phyloP scores from a whole-genome alignment of 2,888 invertebrate species.

The Aricia artaxerxes region DNA sequence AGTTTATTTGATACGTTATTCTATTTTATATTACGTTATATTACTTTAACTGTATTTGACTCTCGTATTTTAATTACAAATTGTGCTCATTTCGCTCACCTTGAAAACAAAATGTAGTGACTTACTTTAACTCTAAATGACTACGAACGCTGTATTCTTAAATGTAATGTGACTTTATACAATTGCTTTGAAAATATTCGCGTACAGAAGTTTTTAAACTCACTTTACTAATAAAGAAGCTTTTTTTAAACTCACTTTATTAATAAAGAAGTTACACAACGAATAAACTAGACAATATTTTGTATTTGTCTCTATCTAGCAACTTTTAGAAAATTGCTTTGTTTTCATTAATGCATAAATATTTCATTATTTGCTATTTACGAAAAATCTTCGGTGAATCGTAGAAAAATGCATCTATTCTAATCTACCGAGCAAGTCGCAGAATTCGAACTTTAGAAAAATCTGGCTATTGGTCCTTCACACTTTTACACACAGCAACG shows the following conservation, averaged over 20 bases:
- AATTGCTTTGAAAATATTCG: conserved; percentile 3
- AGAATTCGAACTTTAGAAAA: too few species aligned
- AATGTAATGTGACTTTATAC: conserved; percentile 2
- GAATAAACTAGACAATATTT: neutral
- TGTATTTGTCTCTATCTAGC: too few species aligned
- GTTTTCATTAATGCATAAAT: too few species aligned
- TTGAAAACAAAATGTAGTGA: neutral
- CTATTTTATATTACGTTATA: too few species aligned
- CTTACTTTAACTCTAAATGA: neutral
- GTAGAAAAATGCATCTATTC: too few species aligned
- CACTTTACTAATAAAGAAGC: neutral
- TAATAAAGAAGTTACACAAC: neutral
- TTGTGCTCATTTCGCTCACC: neutral
- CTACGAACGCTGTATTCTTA: neutral
- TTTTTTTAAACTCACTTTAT: neutral
- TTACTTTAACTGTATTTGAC: neutral
- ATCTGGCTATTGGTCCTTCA: too few species aligned
- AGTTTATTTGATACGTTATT: too few species aligned
- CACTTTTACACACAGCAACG: too few species aligned
- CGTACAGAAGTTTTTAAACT: neutral
- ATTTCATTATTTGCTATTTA: too few species aligned
- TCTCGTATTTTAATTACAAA: neutral
- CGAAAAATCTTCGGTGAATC: too few species aligned
- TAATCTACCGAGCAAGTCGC: too few species aligned
- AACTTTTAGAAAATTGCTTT: too few species aligned